Evolutionary conservation across 1,140 invertebrate genomes (phyloP).

Genomic region (Teleogryllus occipitalis): DNA sequence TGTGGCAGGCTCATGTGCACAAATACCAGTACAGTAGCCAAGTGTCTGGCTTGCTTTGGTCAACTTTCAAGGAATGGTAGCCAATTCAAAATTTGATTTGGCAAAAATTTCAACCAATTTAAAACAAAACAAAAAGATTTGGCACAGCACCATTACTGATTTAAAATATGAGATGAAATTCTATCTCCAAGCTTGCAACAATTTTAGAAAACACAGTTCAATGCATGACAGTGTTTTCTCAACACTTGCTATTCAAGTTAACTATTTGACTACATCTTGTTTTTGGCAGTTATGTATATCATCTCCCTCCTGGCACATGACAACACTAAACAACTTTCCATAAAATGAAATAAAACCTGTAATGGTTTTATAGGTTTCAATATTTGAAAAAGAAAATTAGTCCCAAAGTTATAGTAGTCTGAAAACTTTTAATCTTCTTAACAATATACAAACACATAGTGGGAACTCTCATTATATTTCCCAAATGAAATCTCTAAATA

Average conservation of each 20-base stretch:
- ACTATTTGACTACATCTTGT: neutral
- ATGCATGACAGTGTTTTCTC: neutral
- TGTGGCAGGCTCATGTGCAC: neutral
- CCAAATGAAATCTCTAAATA: neutral
- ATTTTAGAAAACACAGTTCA: neutral
- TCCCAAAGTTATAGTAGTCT: neutral
- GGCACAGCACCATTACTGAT: conserved; percentile 3
- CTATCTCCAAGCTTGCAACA: neutral
- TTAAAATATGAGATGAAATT: neutral
- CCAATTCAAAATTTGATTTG: neutral
- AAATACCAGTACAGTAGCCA: neutral
- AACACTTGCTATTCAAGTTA: neutral
- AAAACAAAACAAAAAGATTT: neutral
- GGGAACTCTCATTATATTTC: neutral
- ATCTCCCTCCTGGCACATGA: neutral
- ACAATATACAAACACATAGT: neutral
- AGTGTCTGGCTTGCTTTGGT: neutral
- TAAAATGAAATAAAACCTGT: neutral
- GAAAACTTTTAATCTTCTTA: neutral
- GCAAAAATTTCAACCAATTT: neutral
- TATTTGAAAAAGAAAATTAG: neutral
- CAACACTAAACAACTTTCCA: neutral
- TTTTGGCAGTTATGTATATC: neutral
- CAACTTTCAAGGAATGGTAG: neutral
- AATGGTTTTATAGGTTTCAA: neutral